Base-by-base conservation (phyloP, 2,888 invertebrate species). In the Apotomis turbidana region DNA sequence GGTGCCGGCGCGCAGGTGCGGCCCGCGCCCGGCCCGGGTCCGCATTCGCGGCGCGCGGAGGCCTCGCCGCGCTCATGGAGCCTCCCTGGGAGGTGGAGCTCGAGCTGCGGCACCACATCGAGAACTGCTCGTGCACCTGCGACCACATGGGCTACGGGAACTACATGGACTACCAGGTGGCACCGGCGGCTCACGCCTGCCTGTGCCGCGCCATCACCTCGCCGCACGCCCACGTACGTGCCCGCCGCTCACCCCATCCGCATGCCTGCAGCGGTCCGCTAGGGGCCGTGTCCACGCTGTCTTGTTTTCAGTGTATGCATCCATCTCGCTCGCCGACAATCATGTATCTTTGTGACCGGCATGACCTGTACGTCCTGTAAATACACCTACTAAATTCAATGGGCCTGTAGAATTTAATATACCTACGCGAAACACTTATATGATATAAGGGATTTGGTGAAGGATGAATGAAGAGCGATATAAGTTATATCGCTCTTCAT, bases 81-180 rank as follows among this genome's bases (percentile, higher is more conserved):
- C 88, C 92, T 81, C 91, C 92, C 78, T 93, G 95, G 94, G 95
- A 95, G 87, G 93, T 97, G 84, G 97, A 97, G 90, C 95, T 97
- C 87, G 97, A 97, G 94, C 95, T 97, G 90, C 95, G 97, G 88
- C 95, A 96, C 90, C 97, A 97, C 94, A 97, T 97, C 89, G 96
- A 97, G 91, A 96, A 95, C 89, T 97, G 97, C 94, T 96, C 97
- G 81, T 97, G 97, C 94, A 96, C 97, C 83, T 97, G 97, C 95
- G 97, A 97, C 94, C 97, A 97, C 94, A 97, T 97, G 96, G 97
- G 97, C 87, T 97, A 97, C 94, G 97, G 97, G 83, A 97, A 97
- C 94, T 97, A 96, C 90, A 96, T 97, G 96, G 97, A 97, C 94
- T 97, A 97, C 93, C 97, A 97, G 96, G 96, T 97, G 90, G 89